A percentile compares a stretch with the other conserved stretches of the same genome.
These are phyloP conservation scores for Gracilinanus agilis DNA, from an alignment of 2,113 vertebrate species.

Conservation along the genomic window DNA sequence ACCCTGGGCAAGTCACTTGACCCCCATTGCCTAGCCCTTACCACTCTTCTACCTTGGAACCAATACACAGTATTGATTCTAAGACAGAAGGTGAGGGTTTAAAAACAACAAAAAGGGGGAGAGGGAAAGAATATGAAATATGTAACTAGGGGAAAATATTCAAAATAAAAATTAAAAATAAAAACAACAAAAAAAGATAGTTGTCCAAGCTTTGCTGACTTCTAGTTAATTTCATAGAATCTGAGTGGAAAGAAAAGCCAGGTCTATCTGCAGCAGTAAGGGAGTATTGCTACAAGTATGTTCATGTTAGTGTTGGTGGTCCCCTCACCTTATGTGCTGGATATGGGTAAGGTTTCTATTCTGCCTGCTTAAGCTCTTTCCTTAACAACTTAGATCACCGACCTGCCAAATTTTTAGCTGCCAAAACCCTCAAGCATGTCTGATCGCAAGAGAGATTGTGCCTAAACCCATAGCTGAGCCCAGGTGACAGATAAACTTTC, in stretches of 20 bases:
- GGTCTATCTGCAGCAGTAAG: background rate
- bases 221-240: background rate
- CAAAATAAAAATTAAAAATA: too few relatives aligned
- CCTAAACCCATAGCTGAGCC: background rate
- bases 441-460: background rate
- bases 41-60: too few relatives aligned
- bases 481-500: background rate
- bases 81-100: too few relatives aligned
- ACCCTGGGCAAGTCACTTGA: too few relatives aligned
- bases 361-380: background rate
- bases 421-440: background rate
- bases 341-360: background rate
- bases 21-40: too few relatives aligned
- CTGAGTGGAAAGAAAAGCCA: background rate
- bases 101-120: too few relatives aligned
- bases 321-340: background rate
- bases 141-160: too few relatives aligned
- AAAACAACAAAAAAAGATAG: too few relatives aligned
- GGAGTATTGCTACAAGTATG: background rate
- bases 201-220: background rate
- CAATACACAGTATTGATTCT: too few relatives aligned
- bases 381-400: background rate
- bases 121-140: too few relatives aligned
- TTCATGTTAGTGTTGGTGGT: background rate
- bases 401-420: background rate